Percentiles rank a stretch among this genome's conserved stretches.
Evolutionary conservation across 2,113 vertebrate species (phyloP).

Genomic region (Triplophysa siluroides): DNA sequence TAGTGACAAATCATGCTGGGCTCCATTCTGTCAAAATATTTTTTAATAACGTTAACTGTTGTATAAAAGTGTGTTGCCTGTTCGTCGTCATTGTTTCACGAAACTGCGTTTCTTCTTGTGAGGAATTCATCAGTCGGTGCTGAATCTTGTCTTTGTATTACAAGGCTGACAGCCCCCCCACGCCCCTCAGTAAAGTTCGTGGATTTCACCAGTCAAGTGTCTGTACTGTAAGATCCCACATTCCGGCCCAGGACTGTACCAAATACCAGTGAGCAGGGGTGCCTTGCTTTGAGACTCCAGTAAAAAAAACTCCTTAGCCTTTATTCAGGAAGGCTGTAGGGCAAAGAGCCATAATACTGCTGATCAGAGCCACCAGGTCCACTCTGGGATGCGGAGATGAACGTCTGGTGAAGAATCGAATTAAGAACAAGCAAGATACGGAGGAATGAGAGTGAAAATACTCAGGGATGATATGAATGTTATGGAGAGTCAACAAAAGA

Average conservation of each 20-base stretch:
- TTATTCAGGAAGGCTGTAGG: slow-evolving; percentile 43
- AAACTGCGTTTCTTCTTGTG: slow-evolving; percentile 20
- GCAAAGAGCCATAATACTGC: slow-evolving; percentile 53
- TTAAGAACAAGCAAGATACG: not conserved
- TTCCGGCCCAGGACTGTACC: slow-evolving; percentile 48
- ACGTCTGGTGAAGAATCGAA: slow-evolving; percentile 10
- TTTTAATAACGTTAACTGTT: slow-evolving; percentile 14
- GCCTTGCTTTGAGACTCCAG: slow-evolving; percentile 42
- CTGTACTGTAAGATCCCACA: slow-evolving; percentile 36
- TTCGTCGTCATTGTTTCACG: slow-evolving; percentile 6
- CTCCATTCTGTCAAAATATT: slow-evolving; percentile 13
- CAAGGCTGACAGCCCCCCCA: slow-evolving; percentile 19
- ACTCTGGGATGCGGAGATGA: slow-evolving; percentile 33
- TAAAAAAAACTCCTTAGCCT: slow-evolving; percentile 47
- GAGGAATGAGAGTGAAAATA: slow-evolving; percentile 17
- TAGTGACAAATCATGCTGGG: slow-evolving; percentile 9
- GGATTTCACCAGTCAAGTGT: slow-evolving; percentile 30
- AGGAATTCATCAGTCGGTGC: slow-evolving; percentile 44
- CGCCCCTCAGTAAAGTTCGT: slow-evolving; percentile 37
- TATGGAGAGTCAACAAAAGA: not conserved
- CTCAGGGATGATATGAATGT: slow-evolving; percentile 51
- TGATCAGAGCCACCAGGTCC: slow-evolving; percentile 39
- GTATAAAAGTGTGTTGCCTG: slow-evolving; percentile 10
- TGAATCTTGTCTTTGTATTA: slow-evolving; percentile 44
- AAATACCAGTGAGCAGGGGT: slow-evolving; percentile 49